Evolutionary conservation across 2,888 invertebrate genomes (phyloP).

Genomic region (Cephus pygmeus): DNA sequence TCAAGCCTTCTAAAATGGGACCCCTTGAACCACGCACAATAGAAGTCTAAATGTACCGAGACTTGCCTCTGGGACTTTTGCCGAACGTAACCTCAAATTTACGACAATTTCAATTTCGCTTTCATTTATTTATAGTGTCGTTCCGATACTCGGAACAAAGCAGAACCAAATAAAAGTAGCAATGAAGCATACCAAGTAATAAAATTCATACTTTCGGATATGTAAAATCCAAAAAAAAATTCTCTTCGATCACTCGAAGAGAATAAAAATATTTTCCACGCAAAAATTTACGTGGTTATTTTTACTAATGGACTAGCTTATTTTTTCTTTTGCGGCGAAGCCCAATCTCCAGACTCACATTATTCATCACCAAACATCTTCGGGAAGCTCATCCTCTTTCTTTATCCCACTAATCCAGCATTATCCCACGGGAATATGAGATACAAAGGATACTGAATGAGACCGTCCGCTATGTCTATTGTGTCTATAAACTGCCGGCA

Average conservation of each 20-base stretch:
- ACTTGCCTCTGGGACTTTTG: neutral
- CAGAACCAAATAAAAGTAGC: neutral
- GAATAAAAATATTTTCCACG: neutral
- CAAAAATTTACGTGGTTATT: neutral
- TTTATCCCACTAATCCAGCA: no score
- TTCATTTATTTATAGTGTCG: slow-evolving; percentile 37
- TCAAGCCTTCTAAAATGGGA: neutral
- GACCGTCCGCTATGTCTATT: neutral
- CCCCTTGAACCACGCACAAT: neutral
- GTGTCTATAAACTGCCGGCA: neutral
- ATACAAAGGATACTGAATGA: neutral
- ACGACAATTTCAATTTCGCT: slow-evolving; percentile 46
- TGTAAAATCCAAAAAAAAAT: neutral
- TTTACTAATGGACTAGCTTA: neutral
- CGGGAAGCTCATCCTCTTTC: neutral
- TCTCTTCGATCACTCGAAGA: neutral
- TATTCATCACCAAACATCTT: neutral
- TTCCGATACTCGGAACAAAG: slow-evolving; percentile 25
- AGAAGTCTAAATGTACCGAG: neutral
- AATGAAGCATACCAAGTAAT: neutral
- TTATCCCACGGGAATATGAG: no score
- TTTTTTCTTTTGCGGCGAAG: neutral
- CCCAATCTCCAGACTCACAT: neutral
- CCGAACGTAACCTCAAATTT: slow-evolving; percentile 35
- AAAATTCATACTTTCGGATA: neutral